Base-by-base conservation (phyloP, 1,140 invertebrate species). In the Anoplolepis gracilipes region DNA sequence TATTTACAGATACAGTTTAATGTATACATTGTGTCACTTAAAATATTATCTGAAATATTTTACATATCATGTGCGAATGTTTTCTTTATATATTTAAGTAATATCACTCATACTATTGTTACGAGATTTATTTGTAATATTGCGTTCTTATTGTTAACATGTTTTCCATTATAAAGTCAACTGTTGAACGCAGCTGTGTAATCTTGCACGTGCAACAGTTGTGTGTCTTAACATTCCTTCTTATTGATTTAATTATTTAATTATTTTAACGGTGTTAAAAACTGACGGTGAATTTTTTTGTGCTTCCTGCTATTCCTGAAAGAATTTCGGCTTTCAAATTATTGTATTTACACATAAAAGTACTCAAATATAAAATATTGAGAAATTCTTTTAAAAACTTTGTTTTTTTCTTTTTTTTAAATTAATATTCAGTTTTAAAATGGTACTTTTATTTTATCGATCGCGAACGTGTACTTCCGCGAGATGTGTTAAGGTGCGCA, bases 131-230 rank as follows among this genome's bases (percentile, higher is more conserved):
- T 49, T 33, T 79, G 62, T 28, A 79, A 16, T n/a, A n/a, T 70
- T 4, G 19, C 53, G n/a, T 2, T 73, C 36, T 82, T n/a, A n/a
- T n/a, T n/a, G n/a, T n/a, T 33, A 22, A 49, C 49, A 57, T 46
- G 53, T 28, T 61, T 16, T 0, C n/a, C 36, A 1, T 61, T 59
- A 59, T 16, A 22, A 53, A 67, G 16, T 73, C 67, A 72, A 73
- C 55, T 73, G 46, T 79, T 67, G 62, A 36, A 81, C 53, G 78
- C 65, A 82, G 28, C 49, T 73, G 59, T 8, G 28, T 61, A 61
- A 73, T 82, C 22, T 36, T 19, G 36, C 53, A 72, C 67, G 55
- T 73, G 36, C 67, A 61, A 28, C 67, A 72, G 25, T 81, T 70
- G 76, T 70, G 76, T n/a, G 19, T 39, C 39, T n/a, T 79, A 25